Conservation (phyloP, 2,888 invertebrate species). For the Hyles lineata region DNA sequence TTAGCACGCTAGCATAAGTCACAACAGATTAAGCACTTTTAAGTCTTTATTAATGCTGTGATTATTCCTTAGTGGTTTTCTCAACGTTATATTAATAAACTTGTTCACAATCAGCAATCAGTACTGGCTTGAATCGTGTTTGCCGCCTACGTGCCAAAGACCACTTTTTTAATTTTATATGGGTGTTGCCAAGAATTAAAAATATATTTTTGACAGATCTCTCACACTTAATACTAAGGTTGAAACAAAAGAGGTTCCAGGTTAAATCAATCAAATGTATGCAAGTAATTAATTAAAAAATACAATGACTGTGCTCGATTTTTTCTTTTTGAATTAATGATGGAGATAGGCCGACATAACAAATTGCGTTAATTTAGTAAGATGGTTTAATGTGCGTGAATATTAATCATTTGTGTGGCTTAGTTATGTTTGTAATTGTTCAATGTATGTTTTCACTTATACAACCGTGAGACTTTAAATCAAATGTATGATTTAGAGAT, state of each 20-base stretch:
- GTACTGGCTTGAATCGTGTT: neutral
- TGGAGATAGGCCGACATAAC: neutral
- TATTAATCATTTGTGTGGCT: conserved; percentile 2
- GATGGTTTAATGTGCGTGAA: conserved; percentile 9
- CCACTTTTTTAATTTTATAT: neutral
- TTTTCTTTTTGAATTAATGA: conserved; percentile 16
- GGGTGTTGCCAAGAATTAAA: conserved; percentile 11
- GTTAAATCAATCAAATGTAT: neutral
- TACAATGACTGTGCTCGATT: neutral
- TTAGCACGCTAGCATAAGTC: neutral
- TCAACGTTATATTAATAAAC: conserved; percentile 35
- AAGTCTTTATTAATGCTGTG: conserved; percentile 36
- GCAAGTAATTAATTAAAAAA: neutral
- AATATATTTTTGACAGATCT: neutral
- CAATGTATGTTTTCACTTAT: neutral
- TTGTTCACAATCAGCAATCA: conserved; percentile 29
- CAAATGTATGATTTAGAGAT: neutral
- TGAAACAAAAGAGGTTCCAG: neutral
- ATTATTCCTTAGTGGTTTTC: conserved; percentile 34
- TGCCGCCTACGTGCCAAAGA: conserved; percentile 11
- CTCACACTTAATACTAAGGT: no score
- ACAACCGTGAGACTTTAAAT: neutral
- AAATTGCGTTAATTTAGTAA: conserved; percentile 18
- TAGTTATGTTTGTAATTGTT: neutral
- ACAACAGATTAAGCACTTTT: conserved; percentile 21